These are phyloP conservation scores for Brachionus koreanus DNA, from an alignment of 1,140 invertebrate genomes.

Conservation along the genomic window DNA sequence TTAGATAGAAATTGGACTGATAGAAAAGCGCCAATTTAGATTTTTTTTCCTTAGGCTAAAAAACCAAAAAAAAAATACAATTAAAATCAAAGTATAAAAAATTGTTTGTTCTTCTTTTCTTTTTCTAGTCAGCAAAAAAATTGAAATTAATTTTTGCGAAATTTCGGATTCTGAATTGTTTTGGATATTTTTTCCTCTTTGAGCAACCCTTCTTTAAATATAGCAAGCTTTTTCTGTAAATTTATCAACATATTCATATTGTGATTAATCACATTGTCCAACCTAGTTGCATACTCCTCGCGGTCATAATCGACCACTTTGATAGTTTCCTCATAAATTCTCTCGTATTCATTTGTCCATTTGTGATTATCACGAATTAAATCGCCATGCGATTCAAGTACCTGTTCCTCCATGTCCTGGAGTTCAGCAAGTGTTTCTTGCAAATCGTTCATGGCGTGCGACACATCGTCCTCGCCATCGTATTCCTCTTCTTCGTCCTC, in stretches of 20 bases:
- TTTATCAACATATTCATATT: conserved; percentile 38
- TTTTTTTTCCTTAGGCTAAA: not conserved
- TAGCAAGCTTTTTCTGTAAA: not conserved
- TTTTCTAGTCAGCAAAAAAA: not conserved
- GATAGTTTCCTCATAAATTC: conserved; percentile 35
- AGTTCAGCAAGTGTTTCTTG: conserved; percentile 43
- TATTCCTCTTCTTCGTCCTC: conserved; percentile 37
- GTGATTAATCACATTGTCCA: conserved; percentile 33
- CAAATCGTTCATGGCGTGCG: conserved; percentile 14
- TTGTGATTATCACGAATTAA: conserved; percentile 40
- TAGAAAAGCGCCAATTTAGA: not conserved
- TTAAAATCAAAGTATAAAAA: not conserved
- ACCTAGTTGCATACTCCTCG: conserved; percentile 18
- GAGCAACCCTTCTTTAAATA: conserved; percentile 22
- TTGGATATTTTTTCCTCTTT: conserved; percentile 45
- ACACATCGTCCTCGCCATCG: conserved; percentile 14
- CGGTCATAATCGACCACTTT: conserved; percentile 44
- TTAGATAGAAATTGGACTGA: not conserved
- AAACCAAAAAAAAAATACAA: not conserved
- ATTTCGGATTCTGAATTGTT: conserved; percentile 36
- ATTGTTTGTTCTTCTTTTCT: not conserved
- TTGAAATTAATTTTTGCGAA: conserved; percentile 28
- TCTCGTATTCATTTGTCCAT: conserved; percentile 39
- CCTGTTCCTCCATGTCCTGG: conserved; percentile 40
- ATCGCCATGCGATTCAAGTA: conserved; percentile 29